Percentiles rank a stretch among this genome's conserved stretches.
phyloP scores from a whole-genome alignment of 2,113 vertebrate species.

The Pelodiscus sinensis region DNA sequence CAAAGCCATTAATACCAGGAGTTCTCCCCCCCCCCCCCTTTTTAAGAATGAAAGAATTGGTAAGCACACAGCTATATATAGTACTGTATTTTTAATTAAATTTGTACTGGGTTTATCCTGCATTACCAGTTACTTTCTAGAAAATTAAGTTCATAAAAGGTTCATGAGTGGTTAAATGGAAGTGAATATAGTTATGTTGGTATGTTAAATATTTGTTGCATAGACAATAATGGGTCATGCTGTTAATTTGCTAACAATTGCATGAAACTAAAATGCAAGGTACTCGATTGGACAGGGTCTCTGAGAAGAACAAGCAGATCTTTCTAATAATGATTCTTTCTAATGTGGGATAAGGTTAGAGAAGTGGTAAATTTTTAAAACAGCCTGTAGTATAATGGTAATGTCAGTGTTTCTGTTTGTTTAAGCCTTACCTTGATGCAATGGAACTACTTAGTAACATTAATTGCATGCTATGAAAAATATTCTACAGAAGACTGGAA shows the following conservation, averaged over 20 bases:
- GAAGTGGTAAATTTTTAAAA: neutral
- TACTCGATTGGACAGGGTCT: neutral
- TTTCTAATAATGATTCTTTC: neutral
- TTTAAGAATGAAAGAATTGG: constrained; percentile 36
- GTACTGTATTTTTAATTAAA: constrained; percentile 72
- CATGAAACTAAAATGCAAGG: constrained; percentile 44
- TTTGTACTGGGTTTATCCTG: constrained; percentile 69
- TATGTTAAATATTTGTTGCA: constrained; percentile 55
- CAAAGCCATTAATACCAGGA: constrained; percentile 60
- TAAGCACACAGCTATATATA: constrained; percentile 46
- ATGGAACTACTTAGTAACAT: rapidly evolving
- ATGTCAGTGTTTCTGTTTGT: neutral
- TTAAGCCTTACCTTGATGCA: neutral
- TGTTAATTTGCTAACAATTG: constrained; percentile 58
- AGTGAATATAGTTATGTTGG: constrained; percentile 64
- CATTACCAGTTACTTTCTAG: constrained; percentile 61
- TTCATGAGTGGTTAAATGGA: constrained; percentile 65
- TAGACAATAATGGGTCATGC: constrained; percentile 40
- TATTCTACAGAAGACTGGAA: neutral
- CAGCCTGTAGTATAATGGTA: no score
- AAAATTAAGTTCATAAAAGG: constrained; percentile 69
- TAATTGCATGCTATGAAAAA: neutral
- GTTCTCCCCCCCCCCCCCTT: no score
- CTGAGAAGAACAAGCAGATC: neutral
- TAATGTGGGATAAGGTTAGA: no score